phyloP scores from a whole-genome alignment of 2,113 vertebrate genomes.

The Thalassarche chlororhynchos region DNA sequence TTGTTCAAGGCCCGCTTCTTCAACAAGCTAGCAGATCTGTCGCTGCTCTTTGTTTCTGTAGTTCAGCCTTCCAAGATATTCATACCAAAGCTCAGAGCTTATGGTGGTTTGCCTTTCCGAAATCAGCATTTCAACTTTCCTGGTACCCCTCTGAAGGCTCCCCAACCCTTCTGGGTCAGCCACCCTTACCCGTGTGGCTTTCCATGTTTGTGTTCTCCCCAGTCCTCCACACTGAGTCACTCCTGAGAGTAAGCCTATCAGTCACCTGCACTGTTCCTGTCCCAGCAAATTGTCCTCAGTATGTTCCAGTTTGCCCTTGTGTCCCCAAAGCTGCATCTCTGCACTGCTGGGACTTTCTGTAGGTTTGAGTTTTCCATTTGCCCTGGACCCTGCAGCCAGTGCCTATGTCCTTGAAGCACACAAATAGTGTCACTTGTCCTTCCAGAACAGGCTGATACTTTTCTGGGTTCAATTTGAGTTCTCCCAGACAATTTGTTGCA shows the following conservation, averaged over 20 bases:
- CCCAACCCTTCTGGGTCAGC: neutral
- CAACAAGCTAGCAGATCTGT: neutral
- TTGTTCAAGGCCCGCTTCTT: neutral
- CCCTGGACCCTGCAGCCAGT: neutral
- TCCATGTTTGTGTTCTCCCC: neutral
- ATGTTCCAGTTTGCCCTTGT: neutral
- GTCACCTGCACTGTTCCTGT: neutral
- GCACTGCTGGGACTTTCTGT: neutral
- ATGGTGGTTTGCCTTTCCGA: neutral
- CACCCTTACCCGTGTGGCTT: neutral
- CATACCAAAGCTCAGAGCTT: neutral
- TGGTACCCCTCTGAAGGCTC: neutral
- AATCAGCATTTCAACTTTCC: neutral
- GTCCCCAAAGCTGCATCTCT: neutral
- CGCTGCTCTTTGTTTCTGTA: neutral
- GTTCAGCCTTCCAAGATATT: neutral
- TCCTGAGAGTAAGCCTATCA: neutral
- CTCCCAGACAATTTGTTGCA: neutral
- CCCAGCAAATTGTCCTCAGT: neutral
- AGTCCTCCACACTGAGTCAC: neutral
- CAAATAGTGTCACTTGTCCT: neutral
- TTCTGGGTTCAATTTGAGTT: neutral
- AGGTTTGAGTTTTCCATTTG: neutral
- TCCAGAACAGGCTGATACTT: neutral
- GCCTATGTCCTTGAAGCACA: neutral